These are phyloP conservation scores for Myopa tessellatipennis DNA, from an alignment of 2,888 invertebrate genomes.

Conservation along the genomic window DNA sequence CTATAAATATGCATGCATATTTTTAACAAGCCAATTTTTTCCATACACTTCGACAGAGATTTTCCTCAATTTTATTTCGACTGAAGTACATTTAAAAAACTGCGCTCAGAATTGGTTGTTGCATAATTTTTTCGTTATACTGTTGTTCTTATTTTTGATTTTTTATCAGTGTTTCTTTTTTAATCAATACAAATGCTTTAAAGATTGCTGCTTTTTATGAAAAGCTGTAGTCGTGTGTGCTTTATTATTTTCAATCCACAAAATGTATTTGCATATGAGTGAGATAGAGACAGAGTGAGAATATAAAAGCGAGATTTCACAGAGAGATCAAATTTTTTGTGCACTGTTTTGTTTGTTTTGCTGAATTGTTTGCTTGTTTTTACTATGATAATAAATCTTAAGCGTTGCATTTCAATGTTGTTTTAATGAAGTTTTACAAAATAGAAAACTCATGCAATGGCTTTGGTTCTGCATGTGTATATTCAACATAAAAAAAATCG, in stretches of 20 bases:
- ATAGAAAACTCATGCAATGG: too few relatives aligned
- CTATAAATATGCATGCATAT: constrained; percentile 24
- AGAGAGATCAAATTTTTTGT: too few relatives aligned
- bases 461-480: too few relatives aligned
- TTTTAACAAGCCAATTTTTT: constrained; percentile 15
- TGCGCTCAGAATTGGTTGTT: background rate
- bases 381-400: too few relatives aligned
- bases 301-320: too few relatives aligned
- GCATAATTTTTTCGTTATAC: background rate
- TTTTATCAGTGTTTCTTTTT: background rate
- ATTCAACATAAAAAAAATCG: too few relatives aligned
- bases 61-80: constrained; percentile 11
- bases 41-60: background rate
- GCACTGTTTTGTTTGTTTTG: too few relatives aligned
- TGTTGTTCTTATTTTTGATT: constrained; percentile 6
- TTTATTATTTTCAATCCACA: background rate
- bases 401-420: too few relatives aligned
- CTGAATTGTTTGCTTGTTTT: too few relatives aligned
- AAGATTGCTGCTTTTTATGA: background rate
- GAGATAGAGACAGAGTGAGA: background rate
- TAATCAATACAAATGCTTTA: background rate
- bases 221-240: background rate
- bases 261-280: background rate
- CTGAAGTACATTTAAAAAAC: constrained; percentile 10
- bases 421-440: too few relatives aligned